Base-by-base conservation (phyloP, 1,140 invertebrate species). In the Formica selysi region DNA sequence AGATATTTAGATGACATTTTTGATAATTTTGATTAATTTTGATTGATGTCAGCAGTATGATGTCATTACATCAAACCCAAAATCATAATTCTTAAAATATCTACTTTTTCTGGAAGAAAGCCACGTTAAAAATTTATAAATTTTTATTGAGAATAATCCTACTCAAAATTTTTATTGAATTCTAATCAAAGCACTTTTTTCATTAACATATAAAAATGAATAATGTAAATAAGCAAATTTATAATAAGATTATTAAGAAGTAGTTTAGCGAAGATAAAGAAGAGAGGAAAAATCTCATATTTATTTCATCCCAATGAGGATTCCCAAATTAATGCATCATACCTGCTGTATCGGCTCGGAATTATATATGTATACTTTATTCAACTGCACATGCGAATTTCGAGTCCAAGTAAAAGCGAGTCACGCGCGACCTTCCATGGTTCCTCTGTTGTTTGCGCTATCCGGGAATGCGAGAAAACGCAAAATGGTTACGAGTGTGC, bases 391-490 rank as follows among this genome's bases (percentile, higher is more conserved):
- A 26, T 7, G 11, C 11, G 7, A 10, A 16, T 36, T 76, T 76
- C n/a, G 22, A 73, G 13, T 19, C 10, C 19, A 44, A 61, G 36
- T 26, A 16, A 32, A 13, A 62, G 16, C n/a, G n/a, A 16, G 26
- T 7, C 36, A 48, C 48, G 85, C 44, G 48, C 73, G 71, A 76
- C 74, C 71, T 64, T 78, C 62, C 29, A n/a, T 64, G 59, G 5
- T 44, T 62, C 57, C 16, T 36, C 19, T 64, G 74, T 76, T 38
- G 29, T 64, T 26, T 22, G 6, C 38, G 4, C 10, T 22, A 26
- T 61, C n/a, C 29, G 38, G n/a, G 38, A 79, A 79, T 78, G 62
- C 70, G 48, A 88, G 80, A 90, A 88, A 91, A 90, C 70, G n/a
- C 51, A 41, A 22, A 22, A 83, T 73, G 64, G 59, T 90, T 91